These are phyloP conservation scores for Eupithecia dodoneata DNA, from an alignment of 2,888 invertebrate genomes.

Conservation along the genomic window DNA sequence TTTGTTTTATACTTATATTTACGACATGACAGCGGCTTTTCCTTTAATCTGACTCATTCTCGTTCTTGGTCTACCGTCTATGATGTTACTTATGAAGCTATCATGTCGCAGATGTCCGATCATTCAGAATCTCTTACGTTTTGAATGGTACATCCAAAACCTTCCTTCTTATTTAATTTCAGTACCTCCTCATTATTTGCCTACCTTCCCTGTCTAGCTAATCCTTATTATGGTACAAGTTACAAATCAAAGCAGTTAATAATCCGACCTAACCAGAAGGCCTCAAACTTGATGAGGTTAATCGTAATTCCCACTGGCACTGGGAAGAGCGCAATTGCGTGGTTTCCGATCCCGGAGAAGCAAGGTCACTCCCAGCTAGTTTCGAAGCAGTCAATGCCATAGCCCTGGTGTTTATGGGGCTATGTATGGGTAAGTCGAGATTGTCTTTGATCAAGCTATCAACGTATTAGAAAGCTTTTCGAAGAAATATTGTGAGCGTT, in stretches of 20 bases:
- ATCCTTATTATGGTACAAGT: not conserved
- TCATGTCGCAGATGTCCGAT: too few relatives aligned
- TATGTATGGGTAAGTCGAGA: constrained; percentile 27
- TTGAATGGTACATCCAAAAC: too few relatives aligned
- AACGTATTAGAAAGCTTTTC: constrained; percentile 24
- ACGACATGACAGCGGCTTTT: too few relatives aligned
- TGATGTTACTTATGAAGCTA: too few relatives aligned
- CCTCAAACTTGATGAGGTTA: constrained; percentile 45
- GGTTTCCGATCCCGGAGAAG: constrained; percentile 42
- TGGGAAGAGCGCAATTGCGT: constrained; percentile 49
- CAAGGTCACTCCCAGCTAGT: constrained; percentile 38
- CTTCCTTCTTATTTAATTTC: too few relatives aligned
- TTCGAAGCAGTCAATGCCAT: constrained; percentile 27
- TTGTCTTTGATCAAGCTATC: constrained; percentile 31
- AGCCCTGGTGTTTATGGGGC: constrained; percentile 28
- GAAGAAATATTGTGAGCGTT: too few relatives aligned
- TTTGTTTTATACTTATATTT: too few relatives aligned
- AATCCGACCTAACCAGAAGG: constrained; percentile 28
- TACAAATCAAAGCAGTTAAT: constrained; percentile 1
- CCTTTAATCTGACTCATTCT: too few relatives aligned
- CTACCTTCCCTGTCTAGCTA: too few relatives aligned
- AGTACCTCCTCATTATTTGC: too few relatives aligned
- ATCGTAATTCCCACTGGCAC: constrained; percentile 38
- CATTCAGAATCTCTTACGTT: too few relatives aligned
- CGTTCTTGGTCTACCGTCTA: too few relatives aligned